Evolutionary conservation across 2,113 vertebrate species (phyloP).

Genomic region (Dicaeum eximium): DNA sequence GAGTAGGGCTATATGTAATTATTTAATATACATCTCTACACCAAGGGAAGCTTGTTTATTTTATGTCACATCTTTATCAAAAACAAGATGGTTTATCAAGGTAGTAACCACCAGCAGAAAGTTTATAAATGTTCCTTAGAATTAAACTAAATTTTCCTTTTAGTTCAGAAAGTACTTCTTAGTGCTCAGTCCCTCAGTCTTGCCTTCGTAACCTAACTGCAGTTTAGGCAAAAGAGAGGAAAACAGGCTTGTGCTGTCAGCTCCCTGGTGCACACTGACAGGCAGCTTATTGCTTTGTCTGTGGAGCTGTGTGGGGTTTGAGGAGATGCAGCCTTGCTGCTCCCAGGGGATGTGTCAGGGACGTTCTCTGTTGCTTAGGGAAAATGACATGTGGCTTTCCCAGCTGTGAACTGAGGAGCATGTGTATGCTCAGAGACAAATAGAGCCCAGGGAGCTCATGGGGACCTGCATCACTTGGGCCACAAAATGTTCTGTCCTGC

Average conservation of each 20-base stretch:
- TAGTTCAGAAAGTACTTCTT: not conserved
- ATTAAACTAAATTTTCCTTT: conserved; percentile 8
- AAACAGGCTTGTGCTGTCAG: conserved; percentile 39
- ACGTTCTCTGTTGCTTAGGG: not conserved
- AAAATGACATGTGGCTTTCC: not conserved
- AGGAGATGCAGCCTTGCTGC: not conserved
- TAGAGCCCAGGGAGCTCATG: not conserved
- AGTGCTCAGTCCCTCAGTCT: not conserved
- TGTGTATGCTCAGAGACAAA: not conserved
- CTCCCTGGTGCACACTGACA: conserved; percentile 25
- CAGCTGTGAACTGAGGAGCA: not conserved
- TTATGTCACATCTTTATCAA: not conserved
- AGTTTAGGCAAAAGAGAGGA: not conserved
- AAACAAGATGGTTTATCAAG: not conserved
- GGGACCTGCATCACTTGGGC: not conserved
- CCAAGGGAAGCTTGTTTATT: not conserved
- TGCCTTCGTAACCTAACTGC: not conserved
- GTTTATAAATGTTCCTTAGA: not conserved
- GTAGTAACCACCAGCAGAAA: not conserved
- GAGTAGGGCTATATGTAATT: fast-evolving
- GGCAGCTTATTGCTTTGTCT: conserved; percentile 53
- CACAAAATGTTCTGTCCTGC: not conserved
- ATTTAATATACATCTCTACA: not conserved
- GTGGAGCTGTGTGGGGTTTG: conserved; percentile 47
- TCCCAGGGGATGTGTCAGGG: conserved; percentile 28